Base-by-base conservation (phyloP, 2,888 invertebrate genomes). In the Eupeodes latifasciatus region DNA sequence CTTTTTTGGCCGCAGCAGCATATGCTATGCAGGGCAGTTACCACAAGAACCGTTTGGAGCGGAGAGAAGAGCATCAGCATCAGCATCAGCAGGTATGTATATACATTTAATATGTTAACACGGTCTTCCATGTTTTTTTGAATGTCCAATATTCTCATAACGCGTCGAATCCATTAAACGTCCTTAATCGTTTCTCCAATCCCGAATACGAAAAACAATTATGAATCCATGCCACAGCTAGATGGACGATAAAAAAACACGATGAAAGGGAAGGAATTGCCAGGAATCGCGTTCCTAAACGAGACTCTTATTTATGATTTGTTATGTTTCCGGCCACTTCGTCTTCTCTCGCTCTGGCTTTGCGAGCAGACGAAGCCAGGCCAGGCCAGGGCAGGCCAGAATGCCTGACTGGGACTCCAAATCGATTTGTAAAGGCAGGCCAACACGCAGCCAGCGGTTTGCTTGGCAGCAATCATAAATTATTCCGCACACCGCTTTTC, bases 301-400 rank as follows among this genome's bases (percentile, higher is more conserved):
- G 93, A 93, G 92, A 91, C 92, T 92, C 92, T 92, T 92, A 93
- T 93, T 93, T 93, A 92, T 92, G 92, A 92, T 92, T 92, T 92
- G 93, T 93, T 92, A 92, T 92, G 92, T 92, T 92, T 92, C 92
- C 92, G 92, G 92, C 92, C 71, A 71, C 92, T 59, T 72, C 14
- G 66, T 49, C 59, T 59, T 47, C 90, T 76, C 79, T 66, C 85
- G 51, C 61, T 53, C 75, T 77, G 36, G 59, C 67, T 19, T 51
- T 55, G 5, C 10, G 12, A 19, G 47, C 4, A 49, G 47, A 27
- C 57, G 61, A 47, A 36, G 7, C 16, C 59, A 51, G 12, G 14
- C 62, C 7, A 47, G 69, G 40, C 6, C 51, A n/a, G 69, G 40
- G 2, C 51, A n/a, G 51, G 27, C 27, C 27, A 3, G 27, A 27